Evolutionary conservation across 2,113 vertebrate species (phyloP).

Genomic region (Odontesthes bonariensis): DNA sequence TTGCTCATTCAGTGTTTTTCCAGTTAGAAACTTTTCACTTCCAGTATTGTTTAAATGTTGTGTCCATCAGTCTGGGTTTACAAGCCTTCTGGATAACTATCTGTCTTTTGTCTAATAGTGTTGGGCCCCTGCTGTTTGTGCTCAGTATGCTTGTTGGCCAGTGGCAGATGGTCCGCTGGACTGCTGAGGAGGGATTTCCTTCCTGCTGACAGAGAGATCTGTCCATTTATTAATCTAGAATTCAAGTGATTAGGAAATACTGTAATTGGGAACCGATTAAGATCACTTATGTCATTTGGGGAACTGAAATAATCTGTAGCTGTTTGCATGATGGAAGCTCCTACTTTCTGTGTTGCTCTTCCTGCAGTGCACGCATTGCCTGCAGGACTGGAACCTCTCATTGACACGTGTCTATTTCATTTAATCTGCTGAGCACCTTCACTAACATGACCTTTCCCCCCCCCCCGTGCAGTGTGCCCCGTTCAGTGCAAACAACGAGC

Average conservation of each 20-base stretch:
- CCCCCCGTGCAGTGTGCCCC: conserved; percentile 85
- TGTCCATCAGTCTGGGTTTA: conserved; percentile 24
- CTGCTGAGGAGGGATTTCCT: conserved; percentile 32
- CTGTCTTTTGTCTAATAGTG: conserved; percentile 21
- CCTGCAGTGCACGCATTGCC: neutral
- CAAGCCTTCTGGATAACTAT: conserved; percentile 16
- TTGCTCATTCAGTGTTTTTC: neutral
- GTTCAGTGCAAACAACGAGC: conserved; percentile 89
- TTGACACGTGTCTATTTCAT: neutral
- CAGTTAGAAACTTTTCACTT: no score
- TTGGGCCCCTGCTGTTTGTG: conserved; percentile 41
- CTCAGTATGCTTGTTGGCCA: conserved; percentile 36
- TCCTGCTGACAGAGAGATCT: conserved; percentile 27
- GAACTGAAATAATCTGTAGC: neutral
- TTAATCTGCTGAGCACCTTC: neutral
- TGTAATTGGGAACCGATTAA: conserved; percentile 5
- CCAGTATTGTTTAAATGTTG: neutral
- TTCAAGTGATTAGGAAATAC: conserved; percentile 2
- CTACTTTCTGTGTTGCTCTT: neutral
- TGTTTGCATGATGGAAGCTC: neutral
- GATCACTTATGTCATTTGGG: conserved; percentile 2
- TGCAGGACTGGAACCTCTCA: neutral
- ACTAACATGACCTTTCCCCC: neutral
- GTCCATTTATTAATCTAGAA: conserved; percentile 17
- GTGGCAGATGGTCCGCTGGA: conserved; percentile 46